These are phyloP conservation scores for Petroica traversi DNA, from an alignment of 2,113 vertebrate species.

Conservation along the genomic window DNA sequence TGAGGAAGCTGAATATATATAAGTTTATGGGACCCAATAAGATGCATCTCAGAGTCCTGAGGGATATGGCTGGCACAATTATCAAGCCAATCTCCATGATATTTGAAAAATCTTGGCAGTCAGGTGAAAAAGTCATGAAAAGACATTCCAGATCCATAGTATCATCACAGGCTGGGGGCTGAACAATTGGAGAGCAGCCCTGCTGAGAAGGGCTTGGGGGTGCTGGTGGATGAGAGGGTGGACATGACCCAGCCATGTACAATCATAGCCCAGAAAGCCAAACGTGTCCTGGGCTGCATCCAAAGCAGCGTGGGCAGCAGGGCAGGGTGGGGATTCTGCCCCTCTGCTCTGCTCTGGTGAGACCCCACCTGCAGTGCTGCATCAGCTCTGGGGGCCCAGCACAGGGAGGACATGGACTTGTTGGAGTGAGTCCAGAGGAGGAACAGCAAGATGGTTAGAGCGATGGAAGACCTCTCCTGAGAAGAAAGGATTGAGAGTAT, in stretches of 20 bases:
- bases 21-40: neutral
- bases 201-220: rapidly evolving
- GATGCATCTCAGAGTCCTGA: neutral
- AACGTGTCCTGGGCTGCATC: neutral
- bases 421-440: neutral
- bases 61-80: neutral
- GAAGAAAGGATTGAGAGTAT: neutral
- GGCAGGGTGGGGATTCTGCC: neutral
- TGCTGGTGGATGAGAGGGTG: neutral
- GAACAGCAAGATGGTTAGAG: neutral
- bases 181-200: neutral
- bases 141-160: neutral
- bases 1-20: neutral
- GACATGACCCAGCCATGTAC: rapidly evolving
- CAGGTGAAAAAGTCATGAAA: neutral
- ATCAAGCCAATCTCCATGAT: neutral
- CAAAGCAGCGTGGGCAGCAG: rapidly evolving
- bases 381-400: neutral
- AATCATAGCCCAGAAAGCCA: neutral
- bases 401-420: neutral
- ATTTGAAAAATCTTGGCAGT: neutral
- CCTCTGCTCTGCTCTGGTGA: neutral
- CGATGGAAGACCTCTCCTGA: neutral
- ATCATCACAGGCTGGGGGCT: neutral
- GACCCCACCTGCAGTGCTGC: rapidly evolving